Base-by-base conservation (phyloP, 1,140 invertebrate genomes). In the Neelides sp. region DNA sequence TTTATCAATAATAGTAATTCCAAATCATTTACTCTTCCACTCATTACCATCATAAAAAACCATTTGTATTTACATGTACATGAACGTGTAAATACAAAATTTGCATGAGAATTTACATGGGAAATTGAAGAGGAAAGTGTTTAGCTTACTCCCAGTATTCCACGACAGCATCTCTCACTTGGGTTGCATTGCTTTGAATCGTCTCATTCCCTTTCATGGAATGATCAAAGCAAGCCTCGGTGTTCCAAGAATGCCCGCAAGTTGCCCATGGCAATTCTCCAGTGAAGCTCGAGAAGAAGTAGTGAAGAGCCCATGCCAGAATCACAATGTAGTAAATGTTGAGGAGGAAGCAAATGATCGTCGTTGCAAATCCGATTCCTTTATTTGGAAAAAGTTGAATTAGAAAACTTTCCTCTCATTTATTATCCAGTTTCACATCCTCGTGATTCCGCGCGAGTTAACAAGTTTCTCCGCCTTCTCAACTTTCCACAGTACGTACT, bases 241-340 rank as follows among this genome's bases (percentile, higher is more conserved):
- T 68, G 50, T 69, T 76, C 75, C 75, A 77, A 32, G 42, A 51
- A 50, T 73, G 64, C 24, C 64, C 62, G 49, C 76, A 78, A n/a
- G 64, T 64, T 41, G 69, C 65, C 76, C 76, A 78, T 3, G 75
- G 75, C 22, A 78, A 64, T 35, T 69, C 67, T 3, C 63, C 49
- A 0, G 67, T 66, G 57, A 77, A 73, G 2, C 75, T 76, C 30
- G 71, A 68, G 55, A 73, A 72, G 47, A 78, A 65, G 61, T 73
- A 78, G 50, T 75, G 69, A 35, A 75, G 32, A 24, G 74, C 71
- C 73, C 75, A 78, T 4, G 71, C 74, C 46, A 78, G 68, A 52
- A 78, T 75, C 13, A 76, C 68, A 22, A 74, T 77, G 65, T 77
- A 78, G 61, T 73, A 73, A 19, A 69, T 62, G 39, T 70, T 70